Evolutionary conservation across 2,888 invertebrate genomes (phyloP).

Genomic region (Lithophane leautieri): DNA sequence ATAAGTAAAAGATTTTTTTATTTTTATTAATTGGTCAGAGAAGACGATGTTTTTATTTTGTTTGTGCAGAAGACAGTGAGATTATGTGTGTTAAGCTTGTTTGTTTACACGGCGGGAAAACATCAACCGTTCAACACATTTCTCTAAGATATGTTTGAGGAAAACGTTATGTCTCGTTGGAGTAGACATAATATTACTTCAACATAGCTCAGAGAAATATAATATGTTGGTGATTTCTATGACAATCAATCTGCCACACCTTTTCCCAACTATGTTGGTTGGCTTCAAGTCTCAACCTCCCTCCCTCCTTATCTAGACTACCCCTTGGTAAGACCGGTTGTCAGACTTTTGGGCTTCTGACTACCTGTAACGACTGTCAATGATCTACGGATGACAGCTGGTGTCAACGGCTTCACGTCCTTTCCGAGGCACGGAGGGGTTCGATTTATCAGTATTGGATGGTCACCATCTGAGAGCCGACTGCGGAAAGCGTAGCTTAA

Average conservation of each 20-base stretch:
- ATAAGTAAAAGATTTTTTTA: not conserved
- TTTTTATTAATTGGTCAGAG: too few relatives aligned
- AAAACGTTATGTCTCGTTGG: not conserved
- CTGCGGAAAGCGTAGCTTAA: not conserved
- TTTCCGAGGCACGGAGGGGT: not conserved
- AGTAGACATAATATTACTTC: not conserved
- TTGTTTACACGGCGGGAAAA: not conserved
- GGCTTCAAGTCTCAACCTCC: too few relatives aligned
- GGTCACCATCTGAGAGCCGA: not conserved
- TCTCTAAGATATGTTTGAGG: not conserved
- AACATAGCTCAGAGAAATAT: not conserved
- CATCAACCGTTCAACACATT: not conserved
- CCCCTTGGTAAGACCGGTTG: too few relatives aligned
- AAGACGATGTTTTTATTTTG: too few relatives aligned
- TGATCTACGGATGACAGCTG: not conserved
- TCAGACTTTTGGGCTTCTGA: too few relatives aligned
- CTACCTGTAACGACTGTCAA: too few relatives aligned
- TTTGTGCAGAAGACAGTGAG: too few relatives aligned
- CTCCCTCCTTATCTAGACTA: too few relatives aligned
- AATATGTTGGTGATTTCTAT: not conserved
- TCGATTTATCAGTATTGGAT: not conserved
- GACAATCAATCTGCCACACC: not conserved
- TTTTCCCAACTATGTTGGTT: not conserved
- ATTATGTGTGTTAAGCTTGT: too few relatives aligned
- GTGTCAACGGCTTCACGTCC: not conserved